Evolutionary conservation across 2,797 vertebrate genomes (phyloP).

Genomic region (Muscicapa striata): DNA sequence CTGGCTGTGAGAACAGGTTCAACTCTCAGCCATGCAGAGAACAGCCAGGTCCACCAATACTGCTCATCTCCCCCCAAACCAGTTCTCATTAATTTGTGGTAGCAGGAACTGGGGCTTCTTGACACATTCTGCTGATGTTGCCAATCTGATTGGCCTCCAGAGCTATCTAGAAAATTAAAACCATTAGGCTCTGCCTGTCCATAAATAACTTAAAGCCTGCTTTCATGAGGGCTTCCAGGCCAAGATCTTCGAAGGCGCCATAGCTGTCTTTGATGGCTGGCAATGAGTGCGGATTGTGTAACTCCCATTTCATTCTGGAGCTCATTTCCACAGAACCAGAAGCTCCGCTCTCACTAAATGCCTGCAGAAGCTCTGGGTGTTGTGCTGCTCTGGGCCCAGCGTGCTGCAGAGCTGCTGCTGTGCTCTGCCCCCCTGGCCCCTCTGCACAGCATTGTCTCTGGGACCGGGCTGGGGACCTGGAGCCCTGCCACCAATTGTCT

Average conservation of each 20-base stretch:
- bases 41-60: neutral
- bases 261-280: neutral
- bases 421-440: neutral
- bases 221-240: neutral
- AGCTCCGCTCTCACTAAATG: neutral
- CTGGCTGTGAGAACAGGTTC: neutral
- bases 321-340: neutral
- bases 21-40: neutral
- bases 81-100: neutral
- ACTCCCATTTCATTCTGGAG: neutral
- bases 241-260: neutral
- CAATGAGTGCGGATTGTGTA: neutral
- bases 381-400: neutral
- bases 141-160: neutral
- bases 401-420: neutral
- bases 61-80: rapidly evolving
- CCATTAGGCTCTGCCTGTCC: neutral
- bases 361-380: neutral
- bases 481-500: neutral
- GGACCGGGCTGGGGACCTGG: neutral
- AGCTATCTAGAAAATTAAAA: slow-evolving; percentile 44
- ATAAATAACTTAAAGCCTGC: slow-evolving; percentile 31
- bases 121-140: neutral
- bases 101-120: neutral
- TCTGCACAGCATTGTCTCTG: neutral